A percentile compares a stretch with the other conserved stretches of the same genome.
Evolutionary conservation across 2,113 vertebrate genomes (phyloP).

Genomic region (Octodon degus): DNA sequence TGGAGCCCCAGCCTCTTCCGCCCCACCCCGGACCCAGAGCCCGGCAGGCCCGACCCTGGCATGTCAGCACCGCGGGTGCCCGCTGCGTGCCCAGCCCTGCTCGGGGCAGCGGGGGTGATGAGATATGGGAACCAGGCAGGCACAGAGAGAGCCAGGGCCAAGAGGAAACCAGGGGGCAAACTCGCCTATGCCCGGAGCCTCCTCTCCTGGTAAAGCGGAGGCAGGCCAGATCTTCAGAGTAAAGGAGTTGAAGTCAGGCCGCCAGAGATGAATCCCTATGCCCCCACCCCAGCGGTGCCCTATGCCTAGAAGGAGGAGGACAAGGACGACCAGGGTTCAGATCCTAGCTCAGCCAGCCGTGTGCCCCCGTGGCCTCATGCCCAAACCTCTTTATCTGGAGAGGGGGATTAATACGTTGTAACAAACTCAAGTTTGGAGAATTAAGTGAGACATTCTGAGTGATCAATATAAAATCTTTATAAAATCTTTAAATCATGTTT

Average conservation of each 20-base stretch:
- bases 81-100: slow-evolving; percentile 68
- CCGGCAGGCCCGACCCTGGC: slow-evolving; percentile 16
- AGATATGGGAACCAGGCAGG: slow-evolving; percentile 35
- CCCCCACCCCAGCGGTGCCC: background rate
- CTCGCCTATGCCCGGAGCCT: background rate
- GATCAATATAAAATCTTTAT: background rate
- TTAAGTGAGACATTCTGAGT: background rate
- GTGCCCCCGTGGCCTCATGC: background rate
- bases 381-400: slow-evolving; percentile 16
- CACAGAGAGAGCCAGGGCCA: background rate
- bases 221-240: background rate
- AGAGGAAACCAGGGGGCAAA: background rate
- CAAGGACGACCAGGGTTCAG: background rate
- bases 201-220: background rate
- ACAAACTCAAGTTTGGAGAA: background rate
- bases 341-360: background rate
- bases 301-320: background rate
- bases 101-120: background rate
- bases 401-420: background rate
- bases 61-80: background rate
- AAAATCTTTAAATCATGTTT: background rate
- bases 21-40: background rate
- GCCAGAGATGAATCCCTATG: background rate
- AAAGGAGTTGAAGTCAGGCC: background rate
- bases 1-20: background rate